A percentile compares a stretch with the other conserved stretches of the same genome.
These are phyloP conservation scores for Diaphora mendica DNA, from an alignment of 2,888 invertebrate species.

Conservation along the genomic window DNA sequence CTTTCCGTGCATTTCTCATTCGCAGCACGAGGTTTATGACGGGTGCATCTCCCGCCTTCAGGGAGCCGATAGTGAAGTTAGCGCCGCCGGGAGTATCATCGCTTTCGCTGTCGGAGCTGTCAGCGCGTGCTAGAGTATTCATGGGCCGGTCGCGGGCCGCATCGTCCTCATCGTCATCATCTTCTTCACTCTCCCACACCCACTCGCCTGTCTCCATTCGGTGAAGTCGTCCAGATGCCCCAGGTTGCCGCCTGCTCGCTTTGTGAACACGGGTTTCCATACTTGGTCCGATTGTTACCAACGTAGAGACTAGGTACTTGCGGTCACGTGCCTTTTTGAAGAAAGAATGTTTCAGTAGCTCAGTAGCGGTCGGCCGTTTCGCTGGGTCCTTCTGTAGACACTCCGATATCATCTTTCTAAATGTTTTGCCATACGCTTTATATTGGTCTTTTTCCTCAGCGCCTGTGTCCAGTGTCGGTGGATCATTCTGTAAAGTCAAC, in stretches of 20 bases:
- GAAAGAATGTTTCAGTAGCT: slow-evolving; percentile 98
- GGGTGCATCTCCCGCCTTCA: slow-evolving; percentile 70
- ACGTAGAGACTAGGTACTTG: slow-evolving; percentile 94
- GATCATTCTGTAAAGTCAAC: slow-evolving; percentile 99
- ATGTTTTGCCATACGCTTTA: slow-evolving; percentile 98
- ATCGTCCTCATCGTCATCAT: slow-evolving; percentile 88
- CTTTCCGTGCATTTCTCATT: slow-evolving; percentile 96
- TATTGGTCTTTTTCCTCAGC: slow-evolving; percentile 99
- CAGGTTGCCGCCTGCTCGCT: slow-evolving; percentile 93
- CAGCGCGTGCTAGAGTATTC: slow-evolving; percentile 87
- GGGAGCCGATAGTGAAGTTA: slow-evolving; percentile 74
- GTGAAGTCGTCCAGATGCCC: slow-evolving; percentile 94
- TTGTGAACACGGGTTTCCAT: slow-evolving; percentile 97
- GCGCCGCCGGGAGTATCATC: slow-evolving; percentile 64
- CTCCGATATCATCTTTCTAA: slow-evolving; percentile 98
- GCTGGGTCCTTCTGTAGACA: slow-evolving; percentile 98
- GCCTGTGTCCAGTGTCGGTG: slow-evolving; percentile 97
- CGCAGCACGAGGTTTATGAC: slow-evolving; percentile 95
- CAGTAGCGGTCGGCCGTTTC: slow-evolving; percentile 98
- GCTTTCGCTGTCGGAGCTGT: slow-evolving; percentile 87
- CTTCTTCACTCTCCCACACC: slow-evolving; percentile 99
- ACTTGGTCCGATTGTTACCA: slow-evolving; percentile 94
- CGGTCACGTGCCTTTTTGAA: slow-evolving; percentile 99
- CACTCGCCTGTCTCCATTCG: slow-evolving; percentile 98
- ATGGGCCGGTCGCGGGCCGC: slow-evolving; percentile 87